These are phyloP conservation scores for Platypus cylindrus DNA, from an alignment of 2,888 invertebrate species.

Conservation along the genomic window DNA sequence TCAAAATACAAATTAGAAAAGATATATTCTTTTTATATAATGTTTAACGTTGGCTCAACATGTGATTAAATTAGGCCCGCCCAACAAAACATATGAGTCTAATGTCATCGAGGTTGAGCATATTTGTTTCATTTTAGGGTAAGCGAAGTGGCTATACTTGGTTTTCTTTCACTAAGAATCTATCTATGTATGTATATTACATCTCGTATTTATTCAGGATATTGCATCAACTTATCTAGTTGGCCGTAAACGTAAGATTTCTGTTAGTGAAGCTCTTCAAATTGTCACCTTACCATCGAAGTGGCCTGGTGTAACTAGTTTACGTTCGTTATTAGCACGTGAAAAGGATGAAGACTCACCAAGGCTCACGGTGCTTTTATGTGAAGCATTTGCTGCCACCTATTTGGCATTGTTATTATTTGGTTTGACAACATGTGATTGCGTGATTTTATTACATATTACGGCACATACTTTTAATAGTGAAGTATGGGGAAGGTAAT, in stretches of 20 bases:
- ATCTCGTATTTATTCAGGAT: conserved; percentile 26
- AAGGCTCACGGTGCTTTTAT: conserved; percentile 76
- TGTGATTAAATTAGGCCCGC: no score
- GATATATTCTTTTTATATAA: no score
- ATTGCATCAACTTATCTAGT: conserved; percentile 53
- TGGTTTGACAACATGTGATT: conserved; percentile 85
- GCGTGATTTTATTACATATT: conserved; percentile 79
- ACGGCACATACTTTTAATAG: conserved; percentile 70
- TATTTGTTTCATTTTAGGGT: no score
- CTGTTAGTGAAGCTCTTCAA: conserved; percentile 62
- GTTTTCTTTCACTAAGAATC: no score
- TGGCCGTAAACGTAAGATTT: conserved; percentile 57
- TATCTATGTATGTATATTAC: neutral
- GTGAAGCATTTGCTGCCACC: conserved; percentile 88
- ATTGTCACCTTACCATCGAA: conserved; percentile 76
- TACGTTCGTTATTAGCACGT: conserved; percentile 78
- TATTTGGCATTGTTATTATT: conserved; percentile 87
- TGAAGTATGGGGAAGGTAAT: conserved; percentile 53
- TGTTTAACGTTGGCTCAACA: no score
- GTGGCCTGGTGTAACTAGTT: conserved; percentile 92
- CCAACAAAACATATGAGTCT: no score
- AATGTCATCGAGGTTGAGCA: no score
- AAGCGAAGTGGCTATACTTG: no score
- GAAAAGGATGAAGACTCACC: conserved; percentile 93
- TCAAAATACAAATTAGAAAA: no score